Conservation (phyloP, 2,113 vertebrate genomes). For the Phylloscopus trochilus region DNA sequence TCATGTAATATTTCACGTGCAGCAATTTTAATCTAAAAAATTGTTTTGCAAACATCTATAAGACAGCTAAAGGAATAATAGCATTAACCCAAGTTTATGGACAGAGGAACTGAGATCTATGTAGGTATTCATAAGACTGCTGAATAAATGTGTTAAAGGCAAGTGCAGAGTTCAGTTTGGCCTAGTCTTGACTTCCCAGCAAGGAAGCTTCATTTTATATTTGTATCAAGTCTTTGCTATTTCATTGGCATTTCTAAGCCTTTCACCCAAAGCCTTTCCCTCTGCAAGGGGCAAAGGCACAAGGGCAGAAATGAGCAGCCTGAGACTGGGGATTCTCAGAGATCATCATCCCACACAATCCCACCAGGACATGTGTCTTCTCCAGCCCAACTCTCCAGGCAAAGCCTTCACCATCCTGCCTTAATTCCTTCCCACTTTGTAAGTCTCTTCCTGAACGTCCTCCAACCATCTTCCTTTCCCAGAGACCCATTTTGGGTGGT, state of each 20-base stretch:
- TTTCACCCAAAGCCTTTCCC: neutral
- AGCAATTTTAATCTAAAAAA: neutral
- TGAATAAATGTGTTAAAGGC: neutral
- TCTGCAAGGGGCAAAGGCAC: neutral
- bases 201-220: neutral
- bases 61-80: neutral
- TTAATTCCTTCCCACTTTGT: neutral
- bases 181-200: neutral
- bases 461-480: neutral
- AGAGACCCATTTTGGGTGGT: accelerated
- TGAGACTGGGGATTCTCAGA: neutral
- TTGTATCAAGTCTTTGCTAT: neutral
- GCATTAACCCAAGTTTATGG: neutral
- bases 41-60: neutral
- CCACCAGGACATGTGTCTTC: neutral
- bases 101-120: neutral
- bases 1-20: neutral
- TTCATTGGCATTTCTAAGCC: neutral
- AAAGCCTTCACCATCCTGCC: neutral
- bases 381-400: accelerated
- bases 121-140: neutral
- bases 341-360: accelerated
- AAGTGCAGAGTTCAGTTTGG: neutral
- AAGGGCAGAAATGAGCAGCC: neutral
- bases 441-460: neutral